These are phyloP conservation scores for Monochamus saltuarius DNA, from an alignment of 1,140 invertebrate species.

Conservation along the genomic window DNA sequence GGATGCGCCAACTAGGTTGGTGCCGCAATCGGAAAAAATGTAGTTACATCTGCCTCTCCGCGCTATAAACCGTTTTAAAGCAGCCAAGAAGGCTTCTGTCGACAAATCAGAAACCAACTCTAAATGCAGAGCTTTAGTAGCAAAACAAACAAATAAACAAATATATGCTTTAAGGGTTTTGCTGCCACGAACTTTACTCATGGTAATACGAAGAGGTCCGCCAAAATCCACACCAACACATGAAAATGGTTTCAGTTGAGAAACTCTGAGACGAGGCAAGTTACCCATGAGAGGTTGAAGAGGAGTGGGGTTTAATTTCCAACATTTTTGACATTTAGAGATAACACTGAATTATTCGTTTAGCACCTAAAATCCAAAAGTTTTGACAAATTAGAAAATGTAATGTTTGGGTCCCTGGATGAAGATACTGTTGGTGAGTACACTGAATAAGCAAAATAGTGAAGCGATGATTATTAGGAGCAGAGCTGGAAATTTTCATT, in stretches of 20 bases:
- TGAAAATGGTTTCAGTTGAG: constrained; percentile 10
- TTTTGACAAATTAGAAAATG: constrained; percentile 16
- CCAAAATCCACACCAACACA: not conserved
- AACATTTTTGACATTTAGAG: constrained; percentile 17
- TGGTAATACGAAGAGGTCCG: too few species aligned
- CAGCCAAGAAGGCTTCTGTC: too few species aligned
- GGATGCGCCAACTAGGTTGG: constrained; percentile 9
- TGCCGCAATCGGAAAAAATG: constrained; percentile 3
- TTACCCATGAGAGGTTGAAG: constrained; percentile 21
- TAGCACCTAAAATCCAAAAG: constrained; percentile 17
- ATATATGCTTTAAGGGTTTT: constrained; percentile 26
- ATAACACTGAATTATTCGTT: constrained; percentile 1
- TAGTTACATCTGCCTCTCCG: constrained; percentile 18
- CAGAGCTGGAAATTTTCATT: constrained; percentile 4
- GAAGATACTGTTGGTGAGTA: constrained; percentile 19
- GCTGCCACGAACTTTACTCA: not conserved
- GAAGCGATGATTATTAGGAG: constrained; percentile 1
- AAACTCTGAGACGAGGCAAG: constrained; percentile 27
- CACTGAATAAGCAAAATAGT: constrained; percentile 21
- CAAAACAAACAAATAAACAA: constrained; percentile 41
- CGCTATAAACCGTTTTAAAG: constrained; percentile 31
- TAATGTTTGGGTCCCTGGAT: constrained; percentile 25
- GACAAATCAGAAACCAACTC: too few species aligned
- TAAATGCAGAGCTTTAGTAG: too few species aligned
- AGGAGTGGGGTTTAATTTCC: constrained; percentile 14